Base-by-base conservation (phyloP, 2,113 vertebrate species). In the Podarcis cretensis region DNA sequence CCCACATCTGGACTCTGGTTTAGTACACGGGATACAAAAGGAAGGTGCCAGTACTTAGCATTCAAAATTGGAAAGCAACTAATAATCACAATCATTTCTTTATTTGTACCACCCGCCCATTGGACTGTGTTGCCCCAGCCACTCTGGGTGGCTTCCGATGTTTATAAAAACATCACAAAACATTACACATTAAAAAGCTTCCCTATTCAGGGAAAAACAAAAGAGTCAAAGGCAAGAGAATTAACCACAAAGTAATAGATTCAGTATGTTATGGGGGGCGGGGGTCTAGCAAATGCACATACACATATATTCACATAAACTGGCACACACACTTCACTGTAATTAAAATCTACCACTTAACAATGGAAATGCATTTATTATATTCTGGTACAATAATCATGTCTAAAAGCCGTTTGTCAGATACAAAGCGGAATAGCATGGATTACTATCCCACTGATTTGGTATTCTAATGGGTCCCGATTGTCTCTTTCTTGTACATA, bases 401-500 rank as follows among this genome's bases (percentile, higher is more conserved):
- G 27, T 18, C 57, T 1, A 0, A 5, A 0, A 0, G 75, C 5
- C 5, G 43, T 71, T 16, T 0, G 3, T 1, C 0, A 37, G 16
- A 1, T 81, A 48, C 20, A 83, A 65, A 83, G 23, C 23, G 82
- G 57, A 80, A 80, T 27, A 1, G 30, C 59, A 23, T 73, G 0
- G 12, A 14, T 7, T 13, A 0, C 2, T 1, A 1, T 0, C 4
- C 1, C 71, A 0, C 10, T 21, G 40, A 71, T 20, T 1, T 37
- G 2, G 0, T 1, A 1, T 35, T 14, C 74, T 43, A 5, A 43
- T 21, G 8, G 1, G 0, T 3, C 0, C 57, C 6, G 13, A 0
- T 1, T 32, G 75, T 65, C 32, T 80, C 13, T 82, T 0, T 40
- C 35, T 37, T 20, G 0, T 0, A 0, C 0, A 10, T 0, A 5